Base-by-base conservation (phyloP, 1,140 invertebrate genomes). In the Drosophila lowei region DNA sequence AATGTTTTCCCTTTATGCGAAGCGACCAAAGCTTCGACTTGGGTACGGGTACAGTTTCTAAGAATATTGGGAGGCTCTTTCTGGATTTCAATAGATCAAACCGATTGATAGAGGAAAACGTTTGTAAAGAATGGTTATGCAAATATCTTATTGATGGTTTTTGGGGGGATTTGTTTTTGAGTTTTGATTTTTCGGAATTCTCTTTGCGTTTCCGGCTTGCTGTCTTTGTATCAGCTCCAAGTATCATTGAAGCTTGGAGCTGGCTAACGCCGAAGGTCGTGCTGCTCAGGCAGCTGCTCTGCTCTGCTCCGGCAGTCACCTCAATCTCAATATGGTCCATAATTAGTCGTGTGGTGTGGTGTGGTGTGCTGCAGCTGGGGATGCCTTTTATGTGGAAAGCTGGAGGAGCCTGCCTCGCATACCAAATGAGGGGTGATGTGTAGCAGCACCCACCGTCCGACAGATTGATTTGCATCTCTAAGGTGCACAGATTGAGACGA, bases 261-360 rank as follows among this genome's bases (percentile, higher is more conserved):
- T 72, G 65, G 44, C 63, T 44, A 38, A 23, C 18, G 53, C 11
- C 78, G 81, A 85, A 85, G 81, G 81, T 78, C 81, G 50, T 43
- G 50, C 25, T 44, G 30, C 23, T 64, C 55, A 28, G 57, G 6
- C 28, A 48, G 46, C 23, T 25, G 5, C 23, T 25, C 4, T 5
- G 23, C 23, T 5, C 23, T 5, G 23, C 23, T 25, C 23, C 23
- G 23, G 23, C 68, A 63, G 58, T 64, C 63, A 61, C 76, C 77
- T 73, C 47, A 62, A 74, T 61, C 77, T 73, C 47, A 62, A 74
- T 61, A 56, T 85, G 81, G 73, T 74, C 81, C 81, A 81, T 85
- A 85, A 86, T 88, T 75, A 86, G 81, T 57, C 47, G 55, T 64
- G 34, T 38, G 34, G 28, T 30, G 34, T 38, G 34, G 28, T 30